A percentile compares a stretch with the other conserved stretches of the same genome.
Conservation (phyloP, 2,113 vertebrate species). For the Papio anubis region DNA sequence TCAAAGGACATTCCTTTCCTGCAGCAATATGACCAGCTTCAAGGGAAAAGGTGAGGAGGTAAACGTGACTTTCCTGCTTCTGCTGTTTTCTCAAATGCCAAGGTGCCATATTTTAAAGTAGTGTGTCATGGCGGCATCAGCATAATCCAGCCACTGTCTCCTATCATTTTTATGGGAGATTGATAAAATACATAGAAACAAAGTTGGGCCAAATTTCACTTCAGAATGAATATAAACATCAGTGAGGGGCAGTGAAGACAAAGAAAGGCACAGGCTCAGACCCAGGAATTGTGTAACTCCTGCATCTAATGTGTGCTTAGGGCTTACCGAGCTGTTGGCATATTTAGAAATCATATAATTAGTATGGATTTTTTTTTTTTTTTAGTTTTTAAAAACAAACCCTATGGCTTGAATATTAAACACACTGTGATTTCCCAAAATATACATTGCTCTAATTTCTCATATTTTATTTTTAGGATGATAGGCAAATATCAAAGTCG, state of each 20-base stretch:
- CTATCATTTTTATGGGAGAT: not conserved
- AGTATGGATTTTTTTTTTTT: not conserved
- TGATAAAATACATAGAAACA: not conserved
- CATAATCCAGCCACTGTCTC: not conserved
- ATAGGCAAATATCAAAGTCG: conserved; percentile 15
- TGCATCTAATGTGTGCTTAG: not conserved
- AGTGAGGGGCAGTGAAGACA: not conserved
- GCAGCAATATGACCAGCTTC: not conserved
- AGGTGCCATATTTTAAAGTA: not conserved
- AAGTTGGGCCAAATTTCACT: not conserved
- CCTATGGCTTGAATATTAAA: conserved; percentile 36
- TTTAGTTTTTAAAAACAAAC: conserved; percentile 27
- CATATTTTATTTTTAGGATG: conserved; percentile 60
- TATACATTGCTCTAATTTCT: conserved; percentile 24
- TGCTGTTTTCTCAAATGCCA: not conserved
- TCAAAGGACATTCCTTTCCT: too few species aligned
- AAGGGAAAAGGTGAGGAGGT: not conserved
- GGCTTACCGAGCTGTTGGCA: not conserved
- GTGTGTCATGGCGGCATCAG: not conserved
- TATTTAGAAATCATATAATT: conserved; percentile 18
- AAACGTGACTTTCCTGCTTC: fast-evolving
- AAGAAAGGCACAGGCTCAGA: not conserved
- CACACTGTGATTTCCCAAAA: conserved; percentile 9
- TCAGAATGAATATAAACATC: not conserved
- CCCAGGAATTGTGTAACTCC: fast-evolving